These are phyloP conservation scores for Monoplex corrugatus DNA, from an alignment of 2,888 invertebrate species.

Conservation along the genomic window DNA sequence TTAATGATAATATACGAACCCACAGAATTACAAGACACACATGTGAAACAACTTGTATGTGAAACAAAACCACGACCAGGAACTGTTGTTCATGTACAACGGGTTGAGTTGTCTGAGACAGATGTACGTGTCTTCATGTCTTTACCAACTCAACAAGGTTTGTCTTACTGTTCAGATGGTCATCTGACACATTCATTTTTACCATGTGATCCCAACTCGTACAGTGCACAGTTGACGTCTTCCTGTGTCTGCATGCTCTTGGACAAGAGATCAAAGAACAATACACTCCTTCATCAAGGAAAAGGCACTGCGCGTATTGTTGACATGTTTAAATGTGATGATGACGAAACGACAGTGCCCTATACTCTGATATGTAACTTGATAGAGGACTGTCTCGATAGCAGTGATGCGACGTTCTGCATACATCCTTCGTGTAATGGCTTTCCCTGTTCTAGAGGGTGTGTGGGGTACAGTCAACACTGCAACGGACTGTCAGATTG, in stretches of 20 bases:
- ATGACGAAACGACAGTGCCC: background rate
- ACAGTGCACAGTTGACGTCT: background rate
- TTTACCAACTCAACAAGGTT: background rate
- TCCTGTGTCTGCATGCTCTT: background rate
- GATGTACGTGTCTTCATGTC: background rate
- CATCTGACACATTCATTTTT: background rate
- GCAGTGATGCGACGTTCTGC: background rate
- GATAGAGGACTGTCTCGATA: background rate
- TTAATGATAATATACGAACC: no score
- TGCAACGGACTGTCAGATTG: background rate
- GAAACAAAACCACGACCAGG: background rate
- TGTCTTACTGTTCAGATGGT: background rate
- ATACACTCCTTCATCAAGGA: no score
- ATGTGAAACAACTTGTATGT: background rate
- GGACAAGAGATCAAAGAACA: background rate
- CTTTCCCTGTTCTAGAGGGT: background rate
- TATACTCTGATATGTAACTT: conserved; percentile 12
- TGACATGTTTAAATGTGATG: background rate
- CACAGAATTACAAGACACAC: no score
- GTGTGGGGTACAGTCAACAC: background rate
- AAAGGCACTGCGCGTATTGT: no score
- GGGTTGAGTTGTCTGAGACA: background rate
- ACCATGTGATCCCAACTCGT: background rate
- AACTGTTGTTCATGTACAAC: background rate
- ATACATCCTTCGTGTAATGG: background rate